A percentile compares a stretch with the other conserved stretches of the same genome.
These are phyloP conservation scores for Drosophila nigricruria DNA, from an alignment of 2,888 invertebrate species.

Conservation along the genomic window DNA sequence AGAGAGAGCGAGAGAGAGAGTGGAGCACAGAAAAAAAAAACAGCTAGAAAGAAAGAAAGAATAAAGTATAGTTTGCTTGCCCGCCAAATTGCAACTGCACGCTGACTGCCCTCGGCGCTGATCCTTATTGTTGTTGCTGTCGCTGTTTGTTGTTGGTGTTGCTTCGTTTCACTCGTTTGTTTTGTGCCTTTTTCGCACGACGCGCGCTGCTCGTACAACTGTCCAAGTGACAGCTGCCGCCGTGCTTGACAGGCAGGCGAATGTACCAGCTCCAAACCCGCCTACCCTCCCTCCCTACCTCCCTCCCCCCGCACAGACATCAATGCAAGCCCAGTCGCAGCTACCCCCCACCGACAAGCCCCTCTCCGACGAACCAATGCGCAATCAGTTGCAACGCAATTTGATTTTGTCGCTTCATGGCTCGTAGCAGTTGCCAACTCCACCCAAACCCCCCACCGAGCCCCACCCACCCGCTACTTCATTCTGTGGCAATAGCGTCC, in stretches of 20 bases:
- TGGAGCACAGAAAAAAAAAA: neutral
- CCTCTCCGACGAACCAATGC: conserved; percentile 51
- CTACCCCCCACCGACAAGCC: neutral
- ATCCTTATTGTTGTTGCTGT: conserved; percentile 42
- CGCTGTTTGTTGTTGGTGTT: conserved; percentile 73
- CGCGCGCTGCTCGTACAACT: conserved; percentile 74
- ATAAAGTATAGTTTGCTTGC: conserved; percentile 42
- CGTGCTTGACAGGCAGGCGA: conserved; percentile 64
- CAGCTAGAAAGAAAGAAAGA: neutral
- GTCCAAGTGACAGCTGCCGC: conserved; percentile 82
- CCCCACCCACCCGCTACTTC: neutral
- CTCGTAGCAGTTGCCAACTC: conserved; percentile 59
- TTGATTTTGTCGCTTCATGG: conserved; percentile 81
- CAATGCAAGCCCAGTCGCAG: neutral
- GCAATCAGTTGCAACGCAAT: conserved; percentile 82
- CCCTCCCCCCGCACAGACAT: neutral
- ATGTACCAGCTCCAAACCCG: neutral
- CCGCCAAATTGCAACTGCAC: conserved; percentile 65
- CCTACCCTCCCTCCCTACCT: neutral
- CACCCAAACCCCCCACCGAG: neutral
- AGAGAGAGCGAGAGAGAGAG: neutral
- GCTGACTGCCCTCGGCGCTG: conserved; percentile 46
- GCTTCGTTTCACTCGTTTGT: conserved; percentile 68
- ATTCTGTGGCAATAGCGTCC: conserved; percentile 55
- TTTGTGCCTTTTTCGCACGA: conserved; percentile 55